Conservation (phyloP, 2,888 invertebrate genomes). For the Hoplodrina ambigua region DNA sequence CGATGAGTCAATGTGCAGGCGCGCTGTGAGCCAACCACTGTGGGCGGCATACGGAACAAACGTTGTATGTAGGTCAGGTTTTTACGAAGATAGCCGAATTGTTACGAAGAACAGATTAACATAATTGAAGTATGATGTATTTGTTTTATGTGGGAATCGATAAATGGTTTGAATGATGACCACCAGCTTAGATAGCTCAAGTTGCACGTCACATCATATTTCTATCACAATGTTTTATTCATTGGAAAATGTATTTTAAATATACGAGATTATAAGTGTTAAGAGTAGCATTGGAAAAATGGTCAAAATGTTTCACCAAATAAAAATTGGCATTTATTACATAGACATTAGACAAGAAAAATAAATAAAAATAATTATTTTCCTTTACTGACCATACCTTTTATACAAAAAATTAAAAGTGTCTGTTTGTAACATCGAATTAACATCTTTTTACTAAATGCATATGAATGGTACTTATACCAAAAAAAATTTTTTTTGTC, state of each 20-base stretch:
- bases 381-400: not conserved
- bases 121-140: slow-evolving; percentile 25
- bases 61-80: slow-evolving; percentile 64
- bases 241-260: not conserved
- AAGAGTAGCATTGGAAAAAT: no score
- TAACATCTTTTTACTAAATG: no score
- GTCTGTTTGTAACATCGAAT: no score
- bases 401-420: no score
- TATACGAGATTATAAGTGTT: not conserved
- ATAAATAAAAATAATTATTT: not conserved
- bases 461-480: no score
- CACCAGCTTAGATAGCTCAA: not conserved
- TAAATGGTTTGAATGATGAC: not conserved
- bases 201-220: no score
- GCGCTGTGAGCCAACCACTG: slow-evolving; percentile 54
- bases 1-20: slow-evolving; percentile 65
- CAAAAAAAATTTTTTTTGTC: no score
- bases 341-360: no score
- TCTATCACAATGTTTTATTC: not conserved
- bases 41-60: slow-evolving; percentile 64
- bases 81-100: slow-evolving; percentile 52
- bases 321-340: no score
- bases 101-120: slow-evolving; percentile 28
- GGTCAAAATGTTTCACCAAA: not conserved
- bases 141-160: slow-evolving; percentile 20